Base-by-base conservation (phyloP, 2,797 vertebrate genomes). In the Macropus fuliginosus region DNA sequence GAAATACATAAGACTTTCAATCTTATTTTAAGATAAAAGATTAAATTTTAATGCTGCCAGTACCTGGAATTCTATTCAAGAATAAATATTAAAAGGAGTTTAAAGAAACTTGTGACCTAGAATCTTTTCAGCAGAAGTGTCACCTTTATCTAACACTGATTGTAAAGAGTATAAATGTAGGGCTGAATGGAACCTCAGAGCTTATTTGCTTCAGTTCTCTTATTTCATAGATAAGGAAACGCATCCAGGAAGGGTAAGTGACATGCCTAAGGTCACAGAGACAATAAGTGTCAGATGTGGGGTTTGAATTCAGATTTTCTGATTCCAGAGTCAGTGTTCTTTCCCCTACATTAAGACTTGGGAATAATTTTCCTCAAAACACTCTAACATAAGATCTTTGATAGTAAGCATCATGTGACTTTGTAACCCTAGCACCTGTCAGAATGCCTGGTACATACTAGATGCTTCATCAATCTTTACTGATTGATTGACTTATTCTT, bases 21-120 rank as follows among this genome's bases (percentile, higher is more conserved):
- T 81, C 74, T 81, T 81, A 66, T 81, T 81, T 81, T 81, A 27
- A 81, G 74, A 81, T 81, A 81, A 81, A 81, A 81, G 40, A 81
- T 81, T 81, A 46, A 81, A 81, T 81, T 81, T 46, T 81, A 81
- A 81, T 46, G 40, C 74, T 81, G 9, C 74, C 74, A 81, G 46
- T 24, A 46, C 40, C 74, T 81, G 40, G 21, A 46, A 81, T 27
- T 81, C 40, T 81, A 24, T 81, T 46, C 74, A 81, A 46, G 21
- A 40, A 81, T 46, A 81, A 81, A 81, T 81, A 81, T 81, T 81
- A 46, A 46, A 66, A n/a, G 46, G 74, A 81, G 21, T 81, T 81
- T 46, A 81, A 21, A 81, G n/a, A 81, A 81, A 81, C 40, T 81
- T 81, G 40, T 81, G 40, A 46, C 40, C 74, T 81, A 24, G 40